Evolutionary conservation across 2,888 invertebrate species (phyloP).

Genomic region (Chironomus tentans): DNA sequence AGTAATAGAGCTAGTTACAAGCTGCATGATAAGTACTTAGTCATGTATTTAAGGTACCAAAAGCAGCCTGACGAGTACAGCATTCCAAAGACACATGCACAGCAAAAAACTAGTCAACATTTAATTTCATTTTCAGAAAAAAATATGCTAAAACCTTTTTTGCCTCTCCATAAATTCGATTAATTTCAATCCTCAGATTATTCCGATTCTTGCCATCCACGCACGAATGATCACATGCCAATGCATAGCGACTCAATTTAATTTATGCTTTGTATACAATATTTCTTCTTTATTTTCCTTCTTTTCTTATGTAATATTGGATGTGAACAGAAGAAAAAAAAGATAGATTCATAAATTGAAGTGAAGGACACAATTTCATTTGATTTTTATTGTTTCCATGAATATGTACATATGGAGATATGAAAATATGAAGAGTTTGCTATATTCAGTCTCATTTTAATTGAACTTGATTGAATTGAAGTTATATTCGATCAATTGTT

Average conservation of each 20-base stretch:
- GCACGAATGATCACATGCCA: background rate
- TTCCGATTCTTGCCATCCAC: background rate
- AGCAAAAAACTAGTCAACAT: no score
- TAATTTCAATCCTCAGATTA: background rate
- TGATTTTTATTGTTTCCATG: background rate
- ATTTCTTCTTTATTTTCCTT: background rate
- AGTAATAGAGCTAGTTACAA: no score
- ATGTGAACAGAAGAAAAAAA: no score
- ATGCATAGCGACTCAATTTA: background rate
- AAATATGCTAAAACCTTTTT: no score
- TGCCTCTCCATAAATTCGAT: no score
- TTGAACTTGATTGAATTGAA: slow-evolving; percentile 17
- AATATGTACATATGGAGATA: background rate
- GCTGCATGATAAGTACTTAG: no score
- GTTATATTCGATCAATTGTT: background rate
- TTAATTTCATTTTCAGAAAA: no score
- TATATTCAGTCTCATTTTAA: background rate
- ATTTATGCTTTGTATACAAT: background rate
- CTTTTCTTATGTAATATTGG: background rate
- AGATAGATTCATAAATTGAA: background rate
- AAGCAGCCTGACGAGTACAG: no score
- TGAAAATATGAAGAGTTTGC: background rate
- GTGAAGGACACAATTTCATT: slow-evolving; percentile 18
- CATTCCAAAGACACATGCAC: no score
- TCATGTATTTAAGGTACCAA: no score